A percentile compares a stretch with the other conserved stretches of the same genome.
Conservation (phyloP, 2,888 invertebrate species). For the Oeneis ivallda region DNA sequence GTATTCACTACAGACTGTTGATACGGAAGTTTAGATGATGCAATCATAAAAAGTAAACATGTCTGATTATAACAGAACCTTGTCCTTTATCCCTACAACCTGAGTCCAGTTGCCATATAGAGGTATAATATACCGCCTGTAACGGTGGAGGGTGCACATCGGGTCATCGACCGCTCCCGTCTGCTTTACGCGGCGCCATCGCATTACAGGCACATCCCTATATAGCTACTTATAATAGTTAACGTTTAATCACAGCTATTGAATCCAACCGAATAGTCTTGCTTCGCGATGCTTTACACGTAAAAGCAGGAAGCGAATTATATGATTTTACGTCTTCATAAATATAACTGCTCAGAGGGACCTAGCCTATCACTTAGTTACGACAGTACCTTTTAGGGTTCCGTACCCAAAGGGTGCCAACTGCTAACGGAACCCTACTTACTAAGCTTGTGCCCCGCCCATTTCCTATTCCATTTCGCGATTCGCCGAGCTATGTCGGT, state of each 20-base stretch:
- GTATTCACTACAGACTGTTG: too few relatives aligned
- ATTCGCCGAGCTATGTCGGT: too few relatives aligned
- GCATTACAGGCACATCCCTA: conserved; percentile 16
- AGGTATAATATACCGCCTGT: conserved; percentile 56
- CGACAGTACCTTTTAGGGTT: too few relatives aligned
- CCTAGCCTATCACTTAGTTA: too few relatives aligned
- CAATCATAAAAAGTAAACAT: not conserved
- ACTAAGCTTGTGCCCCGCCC: too few relatives aligned
- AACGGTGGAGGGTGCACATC: conserved; percentile 71
- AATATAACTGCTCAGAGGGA: too few relatives aligned
- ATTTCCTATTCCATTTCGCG: too few relatives aligned
- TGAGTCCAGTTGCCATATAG: conserved; percentile 70
- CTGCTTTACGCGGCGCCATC: conserved; percentile 49
- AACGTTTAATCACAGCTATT: not conserved
- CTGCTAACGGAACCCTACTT: too few relatives aligned
- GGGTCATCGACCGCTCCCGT: conserved; percentile 68
- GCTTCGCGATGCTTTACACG: not conserved
- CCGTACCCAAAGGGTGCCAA: too few relatives aligned
- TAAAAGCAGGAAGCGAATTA: not conserved
- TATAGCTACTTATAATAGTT: too few relatives aligned
- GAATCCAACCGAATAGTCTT: not conserved
- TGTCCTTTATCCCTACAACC: conserved; percentile 46
- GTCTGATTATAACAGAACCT: conserved; percentile 37
- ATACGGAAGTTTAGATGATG: not conserved
- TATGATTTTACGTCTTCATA: too few relatives aligned